These are phyloP conservation scores for Siniperca undulata DNA, from an alignment of 2,797 vertebrate genomes.

Conservation along the genomic window DNA sequence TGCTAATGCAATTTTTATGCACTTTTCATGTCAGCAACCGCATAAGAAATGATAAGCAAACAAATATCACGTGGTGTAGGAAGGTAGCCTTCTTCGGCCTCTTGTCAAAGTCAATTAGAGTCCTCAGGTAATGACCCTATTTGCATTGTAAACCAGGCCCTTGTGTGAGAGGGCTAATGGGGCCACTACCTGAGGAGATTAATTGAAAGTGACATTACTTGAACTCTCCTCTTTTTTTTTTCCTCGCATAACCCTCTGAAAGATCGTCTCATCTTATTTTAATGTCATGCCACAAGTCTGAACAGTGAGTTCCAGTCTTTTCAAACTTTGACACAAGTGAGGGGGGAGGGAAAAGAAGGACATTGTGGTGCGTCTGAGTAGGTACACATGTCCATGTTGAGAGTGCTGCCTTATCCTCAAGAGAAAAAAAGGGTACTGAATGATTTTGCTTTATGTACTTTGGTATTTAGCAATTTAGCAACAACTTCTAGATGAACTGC, in stretches of 20 bases:
- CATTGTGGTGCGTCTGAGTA: slow-evolving; percentile 80
- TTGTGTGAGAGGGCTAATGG: slow-evolving; percentile 94
- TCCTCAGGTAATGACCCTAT: slow-evolving; percentile 96
- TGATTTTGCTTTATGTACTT: background rate
- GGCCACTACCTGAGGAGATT: slow-evolving; percentile 93
- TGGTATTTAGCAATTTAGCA: background rate
- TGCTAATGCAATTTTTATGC: slow-evolving; percentile 20
- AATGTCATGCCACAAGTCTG: slow-evolving; percentile 92
- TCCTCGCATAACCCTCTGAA: slow-evolving; percentile 68
- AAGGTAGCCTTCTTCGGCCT: slow-evolving; percentile 81
- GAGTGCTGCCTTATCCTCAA: background rate
- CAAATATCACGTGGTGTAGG: slow-evolving; percentile 88
- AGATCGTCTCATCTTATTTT: slow-evolving; percentile 93
- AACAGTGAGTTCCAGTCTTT: slow-evolving; percentile 90
- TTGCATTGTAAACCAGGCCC: slow-evolving; percentile 94
- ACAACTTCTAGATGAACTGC: background rate
- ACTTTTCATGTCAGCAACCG: slow-evolving; percentile 11
- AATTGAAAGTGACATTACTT: slow-evolving; percentile 97
- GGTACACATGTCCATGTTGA: slow-evolving; percentile 76
- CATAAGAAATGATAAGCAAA: slow-evolving; percentile 85
- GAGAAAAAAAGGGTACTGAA: background rate
- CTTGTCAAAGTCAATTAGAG: slow-evolving; percentile 96
- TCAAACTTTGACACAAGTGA: slow-evolving; percentile 90
- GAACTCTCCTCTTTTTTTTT: slow-evolving; percentile 86
- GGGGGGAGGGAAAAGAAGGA: slow-evolving; percentile 65